Base-by-base conservation (phyloP, 1,140 invertebrate genomes). In the Mya arenaria region DNA sequence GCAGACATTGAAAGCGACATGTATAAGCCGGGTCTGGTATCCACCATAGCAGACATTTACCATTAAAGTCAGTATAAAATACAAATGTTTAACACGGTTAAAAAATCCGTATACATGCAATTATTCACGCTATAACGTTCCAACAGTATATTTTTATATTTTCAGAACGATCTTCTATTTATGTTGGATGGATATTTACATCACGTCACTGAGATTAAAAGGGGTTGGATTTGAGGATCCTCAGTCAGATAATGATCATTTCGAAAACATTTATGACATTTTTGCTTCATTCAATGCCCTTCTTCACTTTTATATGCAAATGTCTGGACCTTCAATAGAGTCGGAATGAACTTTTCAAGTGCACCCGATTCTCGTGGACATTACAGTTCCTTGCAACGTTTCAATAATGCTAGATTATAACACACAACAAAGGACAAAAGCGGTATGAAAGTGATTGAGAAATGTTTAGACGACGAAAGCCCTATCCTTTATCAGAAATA, bases 221-320 rank as follows among this genome's bases (percentile, higher is more conserved):
- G 86, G 86, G 85, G 13, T 72, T 23, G 86, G 86, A 60, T 88
- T 88, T 73, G 60, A 80, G 10, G 88, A 89, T 44, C 84, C 84
- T 8, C 84, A 89, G n/a, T 86, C 88, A 0, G 83, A 71, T 3
- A 81, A 88, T 48, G 56, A 84, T 23, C 68, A 88, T 48, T 88
- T 81, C 39, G 82, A 39, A 19, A 15, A 39, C 1, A 13, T 25
- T 19, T 89, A 86, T 63, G 79, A 88, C 63, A 56, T 85, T n/a
- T 23, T 82, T 37, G 15, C 56, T 4, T 62, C n/a, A 13, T 52
- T 19, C 13, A 74, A 78, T 23, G 36, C 72, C 10, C 44, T 78
- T 32, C 55, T 86, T n/a, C 37, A 84, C 4, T 65, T 66, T 39
- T 37, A 19, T 8, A 62, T 82, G 81, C 84, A 17, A 78, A 81